Evolutionary conservation across 2,113 vertebrate species (phyloP), one percentile per base, ranked within the genome.

Genomic region (Coturnix japonica): DNA sequence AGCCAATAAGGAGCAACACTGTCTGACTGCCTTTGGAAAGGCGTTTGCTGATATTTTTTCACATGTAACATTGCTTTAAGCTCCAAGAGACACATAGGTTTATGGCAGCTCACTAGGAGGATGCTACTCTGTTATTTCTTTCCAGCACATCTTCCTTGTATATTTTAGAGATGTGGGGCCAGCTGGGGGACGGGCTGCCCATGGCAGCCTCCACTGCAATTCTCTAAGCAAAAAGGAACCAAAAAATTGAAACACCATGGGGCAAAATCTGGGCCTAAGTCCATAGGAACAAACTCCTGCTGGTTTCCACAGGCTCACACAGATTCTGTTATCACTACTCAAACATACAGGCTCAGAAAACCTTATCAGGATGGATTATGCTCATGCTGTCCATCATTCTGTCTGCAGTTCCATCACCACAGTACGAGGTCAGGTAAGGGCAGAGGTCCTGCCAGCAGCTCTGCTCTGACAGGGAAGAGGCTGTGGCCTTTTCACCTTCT

Each of bases 11-110:
- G 72, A 95, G 51, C 53, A 85, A 69, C 46, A 37, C 28, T 9
- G 14, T 74, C 44, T 73, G 63, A 41, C 46, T 90, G 67, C 72
- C 74, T 94, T 85, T 60, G 66, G 78, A 88, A 89, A 73, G 94
- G 43, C 7, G 63, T 84, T 91, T 69, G 46, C 69, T 79, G 57
- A 8, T 39, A 41, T 65, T 49, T 73, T 73, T 85, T 59, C 30
- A 1, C 39, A 47, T 56, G 59, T 74, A 85, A 73, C 20, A 7
- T 49, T 84, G 59, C 78, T 82, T 82, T 60, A 64, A 95, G 69
- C 71, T 75, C 83, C 47, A 65, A 47, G 70, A 61, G 71, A 73
- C 25, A 6, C 19, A 7, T 39, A 84, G 54, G 83, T 81, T 95
- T 94, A 90, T 72, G 56, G 30, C 22, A 85, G 79, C 69, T 73